phyloP scores from a whole-genome alignment of 1,140 invertebrate species.

The Venustaconcha ellipsiformis region DNA sequence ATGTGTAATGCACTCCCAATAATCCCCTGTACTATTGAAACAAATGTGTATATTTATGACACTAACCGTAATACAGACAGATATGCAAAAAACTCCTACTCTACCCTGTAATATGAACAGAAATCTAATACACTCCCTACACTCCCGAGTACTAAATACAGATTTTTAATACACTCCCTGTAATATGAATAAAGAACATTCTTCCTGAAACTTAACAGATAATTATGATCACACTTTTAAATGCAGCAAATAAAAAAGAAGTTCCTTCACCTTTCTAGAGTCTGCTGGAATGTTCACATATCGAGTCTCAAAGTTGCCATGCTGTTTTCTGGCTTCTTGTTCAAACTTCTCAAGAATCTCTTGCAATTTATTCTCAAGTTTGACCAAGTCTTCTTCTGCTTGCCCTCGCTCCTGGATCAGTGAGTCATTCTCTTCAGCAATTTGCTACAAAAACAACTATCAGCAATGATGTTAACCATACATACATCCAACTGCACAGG shows the following conservation, averaged over 20 bases:
- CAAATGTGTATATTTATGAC: no score
- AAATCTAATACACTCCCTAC: no score
- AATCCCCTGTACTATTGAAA: no score
- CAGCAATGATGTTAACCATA: neutral
- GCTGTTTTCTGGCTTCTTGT: slow-evolving; percentile 41
- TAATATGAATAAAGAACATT: no score
- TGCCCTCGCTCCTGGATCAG: slow-evolving; percentile 41
- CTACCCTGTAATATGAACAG: no score
- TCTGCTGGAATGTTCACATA: slow-evolving; percentile 43
- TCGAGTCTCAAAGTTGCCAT: slow-evolving; percentile 36
- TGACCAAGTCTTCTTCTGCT: slow-evolving; percentile 47
- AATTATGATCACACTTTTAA: slow-evolving; percentile 2
- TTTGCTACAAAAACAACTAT: slow-evolving; percentile 28
- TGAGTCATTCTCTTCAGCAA: slow-evolving; percentile 50
- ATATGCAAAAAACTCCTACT: no score
- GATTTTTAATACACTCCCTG: no score
- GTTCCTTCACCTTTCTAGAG: slow-evolving; percentile 31
- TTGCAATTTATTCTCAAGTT: slow-evolving; percentile 52
- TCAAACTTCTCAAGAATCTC: slow-evolving; percentile 55
- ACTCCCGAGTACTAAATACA: no score
- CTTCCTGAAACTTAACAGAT: neutral
- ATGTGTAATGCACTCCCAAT: no score
- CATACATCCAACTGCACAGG: no score
- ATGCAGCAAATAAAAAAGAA: neutral
- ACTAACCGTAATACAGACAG: no score